These are phyloP conservation scores for Amiota mariae DNA, from an alignment of 2,888 invertebrate species.

Conservation along the genomic window DNA sequence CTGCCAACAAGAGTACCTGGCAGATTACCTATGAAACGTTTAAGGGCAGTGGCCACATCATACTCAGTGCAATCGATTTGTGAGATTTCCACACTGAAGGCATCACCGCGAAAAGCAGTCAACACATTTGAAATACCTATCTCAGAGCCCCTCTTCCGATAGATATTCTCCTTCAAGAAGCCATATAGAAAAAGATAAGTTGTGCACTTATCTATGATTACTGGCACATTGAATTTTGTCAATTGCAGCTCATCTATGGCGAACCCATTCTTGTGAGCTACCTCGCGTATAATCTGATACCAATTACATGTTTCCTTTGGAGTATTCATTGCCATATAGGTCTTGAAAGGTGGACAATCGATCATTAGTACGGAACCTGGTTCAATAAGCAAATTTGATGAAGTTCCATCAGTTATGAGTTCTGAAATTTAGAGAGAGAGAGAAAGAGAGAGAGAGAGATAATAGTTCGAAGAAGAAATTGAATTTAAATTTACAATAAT, in stretches of 20 bases:
- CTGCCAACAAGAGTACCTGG: constrained; percentile 87
- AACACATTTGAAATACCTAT: constrained; percentile 83
- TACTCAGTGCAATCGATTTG: constrained; percentile 85
- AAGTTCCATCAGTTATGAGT: constrained; percentile 78
- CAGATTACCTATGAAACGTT: constrained; percentile 89
- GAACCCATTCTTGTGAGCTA: constrained; percentile 86
- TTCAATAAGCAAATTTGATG: constrained; percentile 76
- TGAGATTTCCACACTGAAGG: constrained; percentile 88
- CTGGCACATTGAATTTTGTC: constrained; percentile 90
- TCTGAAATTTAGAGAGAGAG: constrained; percentile 73
- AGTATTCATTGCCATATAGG: constrained; percentile 83
- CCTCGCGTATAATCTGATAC: constrained; percentile 83
- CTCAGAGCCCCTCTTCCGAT: constrained; percentile 87
- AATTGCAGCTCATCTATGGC: constrained; percentile 90
- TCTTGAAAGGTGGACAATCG: constrained; percentile 80
- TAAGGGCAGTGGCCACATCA: constrained; percentile 90
- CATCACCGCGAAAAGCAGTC: constrained; percentile 84
- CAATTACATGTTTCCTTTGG: constrained; percentile 83
- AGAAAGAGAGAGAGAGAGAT: too few species aligned
- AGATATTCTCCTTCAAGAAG: constrained; percentile 90
- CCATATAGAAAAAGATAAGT: constrained; percentile 93
- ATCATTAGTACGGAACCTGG: constrained; percentile 80
- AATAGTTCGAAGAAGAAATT: too few species aligned
- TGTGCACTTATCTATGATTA: constrained; percentile 93
- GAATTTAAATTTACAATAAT: too few species aligned